A percentile compares a stretch with the other conserved stretches of the same genome.
These are phyloP conservation scores for Brachymystax lenok DNA, from an alignment of 2,797 vertebrate genomes.

Conservation along the genomic window DNA sequence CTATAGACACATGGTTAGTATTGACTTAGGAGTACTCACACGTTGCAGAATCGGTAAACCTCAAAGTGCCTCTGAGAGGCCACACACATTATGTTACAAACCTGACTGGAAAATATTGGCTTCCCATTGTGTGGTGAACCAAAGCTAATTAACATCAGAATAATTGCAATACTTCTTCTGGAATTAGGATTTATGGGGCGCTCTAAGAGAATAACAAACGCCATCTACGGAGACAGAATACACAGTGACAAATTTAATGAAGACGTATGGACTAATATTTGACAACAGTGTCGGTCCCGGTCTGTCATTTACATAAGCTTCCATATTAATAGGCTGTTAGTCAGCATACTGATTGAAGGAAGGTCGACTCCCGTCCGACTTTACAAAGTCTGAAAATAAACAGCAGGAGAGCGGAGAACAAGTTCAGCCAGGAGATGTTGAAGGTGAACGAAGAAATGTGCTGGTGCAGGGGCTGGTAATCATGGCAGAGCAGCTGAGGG, in stretches of 20 bases:
- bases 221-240: neutral
- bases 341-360: neutral
- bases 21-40: neutral
- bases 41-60: neutral
- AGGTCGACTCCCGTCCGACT: neutral
- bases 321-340: neutral
- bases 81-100: neutral
- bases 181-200: neutral
- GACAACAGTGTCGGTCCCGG: neutral
- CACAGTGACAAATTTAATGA: neutral
- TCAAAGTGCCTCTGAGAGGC: neutral
- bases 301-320: neutral
- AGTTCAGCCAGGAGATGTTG: neutral
- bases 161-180: neutral
- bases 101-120: neutral
- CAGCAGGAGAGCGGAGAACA: neutral
- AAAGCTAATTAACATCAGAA: conserved; percentile 3
- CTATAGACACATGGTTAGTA: conserved; percentile 2
- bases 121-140: conserved; percentile 2
- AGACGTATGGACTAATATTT: neutral
- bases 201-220: neutral
- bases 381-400: neutral
- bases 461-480: conserved; percentile 10
- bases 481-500: conserved; percentile 1
- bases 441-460: conserved; percentile 10